Conservation (phyloP, 2,888 invertebrate species). For the Crepidodera aurea region DNA sequence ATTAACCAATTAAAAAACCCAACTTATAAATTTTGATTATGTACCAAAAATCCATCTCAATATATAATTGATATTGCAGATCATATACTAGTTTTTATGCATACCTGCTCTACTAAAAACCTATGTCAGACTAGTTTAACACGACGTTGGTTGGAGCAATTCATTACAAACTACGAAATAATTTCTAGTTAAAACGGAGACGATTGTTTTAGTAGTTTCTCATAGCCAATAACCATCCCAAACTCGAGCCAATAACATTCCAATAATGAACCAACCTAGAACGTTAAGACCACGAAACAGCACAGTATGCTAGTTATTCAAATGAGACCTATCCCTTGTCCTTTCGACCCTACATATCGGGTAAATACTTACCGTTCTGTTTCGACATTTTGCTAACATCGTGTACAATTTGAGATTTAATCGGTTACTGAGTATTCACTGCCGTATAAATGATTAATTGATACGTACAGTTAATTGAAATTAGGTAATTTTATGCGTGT, state of each 20-base stretch:
- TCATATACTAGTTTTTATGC: no score
- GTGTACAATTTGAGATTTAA: conserved; percentile 7
- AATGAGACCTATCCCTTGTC: conserved; percentile 26
- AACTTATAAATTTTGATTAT: no score
- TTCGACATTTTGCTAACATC: conserved; percentile 17
- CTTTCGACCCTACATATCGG: conserved; percentile 17
- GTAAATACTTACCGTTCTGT: conserved; percentile 13
- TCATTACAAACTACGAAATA: neutral
- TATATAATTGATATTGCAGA: no score
- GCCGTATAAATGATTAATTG: conserved; percentile 17
- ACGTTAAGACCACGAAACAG: conserved; percentile 10
- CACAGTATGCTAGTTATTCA: conserved; percentile 31
- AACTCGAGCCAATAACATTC: conserved; percentile 18
- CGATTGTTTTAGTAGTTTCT: conserved; percentile 15
- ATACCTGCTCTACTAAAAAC: no score
- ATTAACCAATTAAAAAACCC: no score
- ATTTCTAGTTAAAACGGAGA: neutral
- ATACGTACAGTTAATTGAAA: conserved; percentile 13
- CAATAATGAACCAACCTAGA: conserved; percentile 28
- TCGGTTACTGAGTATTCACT: conserved; percentile 6
- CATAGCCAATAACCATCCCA: conserved; percentile 12
- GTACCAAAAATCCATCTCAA: no score
- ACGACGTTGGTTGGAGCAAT: no score
- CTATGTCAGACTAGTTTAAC: no score
- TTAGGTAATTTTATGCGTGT: conserved; percentile 5